These are phyloP conservation scores for Sorex araneus DNA, from an alignment of 2,113 vertebrate species.

Conservation along the genomic window DNA sequence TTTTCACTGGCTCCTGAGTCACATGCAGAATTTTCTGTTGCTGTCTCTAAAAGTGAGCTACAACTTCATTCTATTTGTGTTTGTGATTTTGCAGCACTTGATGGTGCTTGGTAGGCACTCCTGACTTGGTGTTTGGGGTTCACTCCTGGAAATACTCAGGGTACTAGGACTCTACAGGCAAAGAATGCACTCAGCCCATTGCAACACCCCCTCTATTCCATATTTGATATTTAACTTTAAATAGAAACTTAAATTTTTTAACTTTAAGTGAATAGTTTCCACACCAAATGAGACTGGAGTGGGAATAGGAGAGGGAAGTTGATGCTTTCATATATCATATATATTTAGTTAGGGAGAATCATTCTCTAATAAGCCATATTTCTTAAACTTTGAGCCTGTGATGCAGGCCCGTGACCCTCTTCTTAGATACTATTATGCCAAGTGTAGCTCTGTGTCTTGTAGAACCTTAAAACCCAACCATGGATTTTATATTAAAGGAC, in stretches of 20 bases:
- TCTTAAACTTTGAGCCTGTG: neutral
- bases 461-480: neutral
- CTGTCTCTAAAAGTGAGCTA: neutral
- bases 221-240: too few species aligned
- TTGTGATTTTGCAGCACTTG: too few species aligned
- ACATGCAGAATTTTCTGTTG: neutral
- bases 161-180: too few species aligned
- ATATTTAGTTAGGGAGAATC: neutral
- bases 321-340: neutral
- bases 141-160: too few species aligned
- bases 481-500: neutral
- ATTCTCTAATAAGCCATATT: neutral
- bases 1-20: neutral
- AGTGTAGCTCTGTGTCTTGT: neutral
- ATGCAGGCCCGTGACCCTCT: neutral
- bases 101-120: too few species aligned
- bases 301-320: neutral
- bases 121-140: too few species aligned
- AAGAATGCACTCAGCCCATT: too few species aligned
- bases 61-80: too few species aligned
- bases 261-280: neutral
- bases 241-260: too few species aligned
- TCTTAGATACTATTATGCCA: neutral
- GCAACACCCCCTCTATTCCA: too few species aligned
- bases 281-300: neutral